A percentile compares a stretch with the other conserved stretches of the same genome.
These are phyloP conservation scores for Lasioglossum vierecki DNA, from an alignment of 2,888 invertebrate species.

Conservation along the genomic window DNA sequence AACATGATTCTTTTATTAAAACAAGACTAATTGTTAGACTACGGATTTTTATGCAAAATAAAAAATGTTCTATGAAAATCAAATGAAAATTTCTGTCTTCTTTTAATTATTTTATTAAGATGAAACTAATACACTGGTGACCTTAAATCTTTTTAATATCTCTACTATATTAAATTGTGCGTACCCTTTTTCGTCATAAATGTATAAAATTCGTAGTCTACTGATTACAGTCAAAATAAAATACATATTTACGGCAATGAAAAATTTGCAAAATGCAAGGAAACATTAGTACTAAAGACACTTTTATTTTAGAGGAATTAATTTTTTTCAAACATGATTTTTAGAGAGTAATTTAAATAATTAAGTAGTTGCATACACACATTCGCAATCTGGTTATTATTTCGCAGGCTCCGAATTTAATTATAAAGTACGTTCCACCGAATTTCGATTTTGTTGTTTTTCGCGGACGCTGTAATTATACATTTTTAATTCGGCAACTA, in stretches of 20 bases:
- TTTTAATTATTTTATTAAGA: too few relatives aligned
- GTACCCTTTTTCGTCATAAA: too few relatives aligned
- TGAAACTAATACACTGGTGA: too few relatives aligned
- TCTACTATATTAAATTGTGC: too few relatives aligned
- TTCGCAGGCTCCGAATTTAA: not conserved
- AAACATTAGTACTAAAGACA: not conserved
- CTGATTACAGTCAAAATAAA: not conserved
- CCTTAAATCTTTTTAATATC: too few relatives aligned
- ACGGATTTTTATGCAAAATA: too few relatives aligned
- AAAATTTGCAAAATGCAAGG: not conserved
- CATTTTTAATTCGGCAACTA: not conserved
- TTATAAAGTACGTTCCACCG: not conserved
- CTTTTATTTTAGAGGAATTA: not conserved
- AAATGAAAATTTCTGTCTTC: too few relatives aligned
- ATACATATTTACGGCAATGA: too few relatives aligned
- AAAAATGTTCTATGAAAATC: too few relatives aligned
- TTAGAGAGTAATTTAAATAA: not conserved
- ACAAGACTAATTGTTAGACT: too few relatives aligned
- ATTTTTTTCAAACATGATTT: not conserved
- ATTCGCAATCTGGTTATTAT: not conserved
- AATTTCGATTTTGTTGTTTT: not conserved
- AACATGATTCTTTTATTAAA: too few relatives aligned
- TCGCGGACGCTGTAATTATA: not conserved
- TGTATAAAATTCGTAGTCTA: too few relatives aligned
- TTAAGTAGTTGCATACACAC: not conserved